A percentile compares a stretch with the other conserved stretches of the same genome.
phyloP scores from a whole-genome alignment of 64 coral and sea anemone species.

The Cladopsammia gracilis region DNA sequence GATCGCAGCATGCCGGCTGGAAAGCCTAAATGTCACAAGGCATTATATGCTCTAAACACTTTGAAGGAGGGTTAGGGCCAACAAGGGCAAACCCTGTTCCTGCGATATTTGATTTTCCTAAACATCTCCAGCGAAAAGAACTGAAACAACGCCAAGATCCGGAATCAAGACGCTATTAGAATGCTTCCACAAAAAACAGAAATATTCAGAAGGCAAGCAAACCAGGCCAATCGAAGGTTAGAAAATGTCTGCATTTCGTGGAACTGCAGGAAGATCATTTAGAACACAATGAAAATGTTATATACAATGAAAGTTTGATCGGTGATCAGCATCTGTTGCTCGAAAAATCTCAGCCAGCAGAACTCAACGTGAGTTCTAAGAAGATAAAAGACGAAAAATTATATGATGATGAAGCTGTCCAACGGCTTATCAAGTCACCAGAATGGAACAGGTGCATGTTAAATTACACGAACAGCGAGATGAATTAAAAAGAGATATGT shows the following conservation, averaged over 20 bases:
- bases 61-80: constrained; percentile 42
- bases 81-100: constrained; percentile 35
- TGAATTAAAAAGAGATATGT: constrained; percentile 27
- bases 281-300: not conserved
- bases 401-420: constrained; percentile 38
- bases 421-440: not conserved
- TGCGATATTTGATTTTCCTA: constrained; percentile 34
- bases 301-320: not conserved
- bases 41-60: constrained; percentile 36
- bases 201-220: constrained; percentile 37
- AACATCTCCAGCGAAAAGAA: constrained; percentile 21
- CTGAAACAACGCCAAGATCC: constrained; percentile 4
- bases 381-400: not conserved
- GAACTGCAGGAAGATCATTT: not conserved
- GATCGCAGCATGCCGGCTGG: constrained; percentile 25
- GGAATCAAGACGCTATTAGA: constrained; percentile 7
- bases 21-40: constrained; percentile 22
- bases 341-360: not conserved
- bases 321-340: not conserved
- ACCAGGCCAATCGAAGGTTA: constrained; percentile 16
- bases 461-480: not conserved
- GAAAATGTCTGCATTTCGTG: not conserved
- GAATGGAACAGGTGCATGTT: constrained; percentile 9
- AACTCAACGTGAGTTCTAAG: not conserved
- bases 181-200: constrained; percentile 29